A percentile compares a stretch with the other conserved stretches of the same genome.
Evolutionary conservation across 2,113 vertebrate genomes (phyloP).

Genomic region (Ophiodon elongatus): DNA sequence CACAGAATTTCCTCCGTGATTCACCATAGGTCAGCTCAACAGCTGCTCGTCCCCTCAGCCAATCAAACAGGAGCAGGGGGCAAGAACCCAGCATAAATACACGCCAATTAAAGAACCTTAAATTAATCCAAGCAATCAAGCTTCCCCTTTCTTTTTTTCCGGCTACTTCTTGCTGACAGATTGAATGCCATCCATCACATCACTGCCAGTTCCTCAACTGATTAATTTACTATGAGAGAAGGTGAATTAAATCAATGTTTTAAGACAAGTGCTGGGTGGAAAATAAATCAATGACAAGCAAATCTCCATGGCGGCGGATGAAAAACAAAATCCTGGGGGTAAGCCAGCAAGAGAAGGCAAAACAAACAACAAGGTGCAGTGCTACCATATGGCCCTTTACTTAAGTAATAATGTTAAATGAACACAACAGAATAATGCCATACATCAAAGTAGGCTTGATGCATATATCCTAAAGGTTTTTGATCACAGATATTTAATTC

Average conservation of each 20-base stretch:
- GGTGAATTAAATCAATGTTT: conserved; percentile 41
- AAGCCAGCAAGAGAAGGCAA: conserved; percentile 1
- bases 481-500: not conserved
- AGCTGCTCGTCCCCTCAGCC: conserved; percentile 74
- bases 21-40: conserved; percentile 67
- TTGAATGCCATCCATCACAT: conserved; percentile 55
- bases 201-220: conserved; percentile 38
- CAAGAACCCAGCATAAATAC: conserved; percentile 61
- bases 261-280: conserved; percentile 16
- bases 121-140: conserved; percentile 72
- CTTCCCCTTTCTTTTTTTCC: conserved; percentile 36
- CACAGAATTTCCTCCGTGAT: conserved; percentile 56
- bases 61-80: conserved; percentile 72
- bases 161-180: conserved; percentile 41
- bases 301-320: conserved; percentile 27
- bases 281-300: conserved; percentile 42
- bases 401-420: not conserved
- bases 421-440: not conserved
- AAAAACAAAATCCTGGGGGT: conserved; percentile 39
- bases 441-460: not conserved
- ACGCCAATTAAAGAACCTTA: conserved; percentile 67
- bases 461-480: not conserved
- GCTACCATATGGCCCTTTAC: not conserved
- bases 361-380: conserved; percentile 20
- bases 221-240: conserved; percentile 52